Base-by-base conservation (phyloP, 2,888 invertebrate species). In the Nomada lathburiana region DNA sequence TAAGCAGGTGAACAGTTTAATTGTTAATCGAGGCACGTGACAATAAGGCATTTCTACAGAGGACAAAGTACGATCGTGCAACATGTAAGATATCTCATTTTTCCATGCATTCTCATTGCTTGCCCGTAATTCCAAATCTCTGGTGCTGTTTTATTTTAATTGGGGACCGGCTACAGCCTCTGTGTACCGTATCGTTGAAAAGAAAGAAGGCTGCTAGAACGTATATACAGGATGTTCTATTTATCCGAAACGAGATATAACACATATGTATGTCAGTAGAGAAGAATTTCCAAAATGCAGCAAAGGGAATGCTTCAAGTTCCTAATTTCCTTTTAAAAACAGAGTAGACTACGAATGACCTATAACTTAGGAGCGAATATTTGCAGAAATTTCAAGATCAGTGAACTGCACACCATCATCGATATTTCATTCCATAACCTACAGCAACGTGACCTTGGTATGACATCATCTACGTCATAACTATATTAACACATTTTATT, bases 21-120 rank as follows among this genome's bases (percentile, higher is more conserved):
- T 89, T 88, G 91, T 92, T 91, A 91, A 91, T 92, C 84, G 91
- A 92, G 92, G 92, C 92, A 92, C 92, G 92, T 91, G 92, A 92
- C 91, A 90, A 90, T 92, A 92, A 92, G 92, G 92, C 92, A 91
- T 90, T 91, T 91, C 91, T 92, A 92, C 92, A 90, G 82, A 90
- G 90, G 89, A 89, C 85, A 89, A 83, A 23, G 86, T 85, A 87
- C 87, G 88, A 72, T 88, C 75, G 84, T 85, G 83, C 52, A 36
- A 83, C 84, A 80, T 70, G 74, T 88, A 89, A 90, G 84, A 82
- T 67, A 84, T 80, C 18, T 63, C 16, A 16, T 47, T 76, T 47
- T 50, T 13, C 10, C 23, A 18, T 44, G 26, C 20, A 20, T 18
- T 7, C 42, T 63, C 20, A 55, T 23, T n/a, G 13, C 53, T 63